Evolutionary conservation across 2,113 vertebrate species (phyloP).

Genomic region (Forbesichthys agassizii): DNA sequence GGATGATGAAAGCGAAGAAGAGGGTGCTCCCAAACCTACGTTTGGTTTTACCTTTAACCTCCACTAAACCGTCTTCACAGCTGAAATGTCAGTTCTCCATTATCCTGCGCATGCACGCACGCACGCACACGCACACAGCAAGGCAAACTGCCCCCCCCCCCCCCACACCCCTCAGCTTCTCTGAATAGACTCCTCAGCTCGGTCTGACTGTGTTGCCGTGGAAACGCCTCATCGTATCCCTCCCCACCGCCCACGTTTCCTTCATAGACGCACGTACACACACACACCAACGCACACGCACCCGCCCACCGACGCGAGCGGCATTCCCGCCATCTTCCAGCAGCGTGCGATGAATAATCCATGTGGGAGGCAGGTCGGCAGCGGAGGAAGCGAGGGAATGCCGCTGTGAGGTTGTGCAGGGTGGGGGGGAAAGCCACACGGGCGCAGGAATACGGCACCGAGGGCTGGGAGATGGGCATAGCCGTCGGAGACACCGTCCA

Average conservation of each 20-base stretch:
- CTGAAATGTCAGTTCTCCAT: not conserved
- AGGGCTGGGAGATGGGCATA: too few species aligned
- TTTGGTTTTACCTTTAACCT: not conserved
- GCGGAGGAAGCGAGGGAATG: constrained; percentile 40
- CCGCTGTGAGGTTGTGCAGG: constrained; percentile 14
- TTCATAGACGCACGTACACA: constrained; percentile 16
- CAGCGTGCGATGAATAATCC: constrained; percentile 54
- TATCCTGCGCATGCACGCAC: not conserved
- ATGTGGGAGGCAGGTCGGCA: constrained; percentile 52
- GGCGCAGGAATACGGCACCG: too few species aligned
- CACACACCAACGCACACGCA: constrained; percentile 36
- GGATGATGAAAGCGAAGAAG: constrained; percentile 11
- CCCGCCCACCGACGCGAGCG: constrained; percentile 10
- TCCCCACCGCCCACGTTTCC: constrained; percentile 23
- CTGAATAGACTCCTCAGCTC: constrained; percentile 39
- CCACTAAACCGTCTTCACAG: not conserved
- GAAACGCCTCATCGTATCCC: constrained; percentile 58
- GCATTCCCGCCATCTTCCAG: constrained; percentile 44
- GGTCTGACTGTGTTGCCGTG: constrained; percentile 61
- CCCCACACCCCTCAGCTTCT: constrained; percentile 30
- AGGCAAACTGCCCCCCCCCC: not conserved
- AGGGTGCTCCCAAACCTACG: not conserved
- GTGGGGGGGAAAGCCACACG: too few species aligned
- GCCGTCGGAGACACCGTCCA: too few species aligned
- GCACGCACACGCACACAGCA: constrained; percentile 5